Conservation (phyloP, 2,113 vertebrate genomes). For the Fulmarus glacialis region DNA sequence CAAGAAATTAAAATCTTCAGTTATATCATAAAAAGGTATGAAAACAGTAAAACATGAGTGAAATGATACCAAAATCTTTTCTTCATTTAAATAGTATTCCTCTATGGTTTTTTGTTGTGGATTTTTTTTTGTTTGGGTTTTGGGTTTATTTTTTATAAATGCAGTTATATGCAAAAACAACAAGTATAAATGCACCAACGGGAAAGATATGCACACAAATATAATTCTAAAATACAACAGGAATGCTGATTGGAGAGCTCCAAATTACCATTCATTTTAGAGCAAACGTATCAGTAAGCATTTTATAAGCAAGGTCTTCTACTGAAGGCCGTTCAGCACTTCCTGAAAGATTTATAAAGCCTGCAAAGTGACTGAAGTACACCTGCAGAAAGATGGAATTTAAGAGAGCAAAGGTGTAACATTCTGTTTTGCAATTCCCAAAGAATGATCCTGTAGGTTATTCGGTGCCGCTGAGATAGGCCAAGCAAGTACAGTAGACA, state of each 20-base stretch:
- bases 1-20: background rate
- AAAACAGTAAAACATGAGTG: background rate
- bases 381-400: background rate
- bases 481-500: background rate
- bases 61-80: background rate
- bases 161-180: background rate
- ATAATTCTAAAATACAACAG: background rate
- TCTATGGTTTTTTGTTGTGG: background rate
- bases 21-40: background rate
- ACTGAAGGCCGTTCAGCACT: background rate
- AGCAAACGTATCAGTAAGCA: background rate
- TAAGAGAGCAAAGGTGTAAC: background rate
- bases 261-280: background rate
- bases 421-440: background rate
- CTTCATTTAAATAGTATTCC: background rate
- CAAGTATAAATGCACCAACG: background rate
- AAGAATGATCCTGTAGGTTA: background rate
- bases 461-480: background rate
- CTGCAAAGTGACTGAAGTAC: background rate
- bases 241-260: background rate
- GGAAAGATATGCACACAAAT: background rate
- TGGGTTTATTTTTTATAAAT: background rate
- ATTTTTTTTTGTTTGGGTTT: background rate
- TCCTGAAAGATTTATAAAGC: background rate
- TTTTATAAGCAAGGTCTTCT: background rate